phyloP scores from a whole-genome alignment of 2,113 vertebrate genomes.

The Antigone vipio region DNA sequence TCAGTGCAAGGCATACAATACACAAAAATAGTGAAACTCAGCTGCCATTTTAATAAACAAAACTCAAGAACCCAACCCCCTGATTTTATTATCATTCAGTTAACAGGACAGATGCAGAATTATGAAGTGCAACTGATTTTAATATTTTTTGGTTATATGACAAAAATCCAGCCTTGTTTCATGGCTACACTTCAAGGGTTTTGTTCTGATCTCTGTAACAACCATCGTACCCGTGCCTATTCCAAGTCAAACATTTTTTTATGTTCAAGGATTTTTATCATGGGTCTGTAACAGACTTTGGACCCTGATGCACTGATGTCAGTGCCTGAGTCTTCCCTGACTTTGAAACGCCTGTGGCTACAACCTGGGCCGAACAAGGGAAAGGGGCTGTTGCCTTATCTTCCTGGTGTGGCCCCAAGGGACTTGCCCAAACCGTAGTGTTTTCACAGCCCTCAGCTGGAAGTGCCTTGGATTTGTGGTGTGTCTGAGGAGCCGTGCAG shows the following conservation, averaged over 20 bases:
- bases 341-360: rapidly evolving
- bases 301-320: not conserved
- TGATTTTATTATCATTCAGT: not conserved
- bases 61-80: not conserved
- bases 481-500: not conserved
- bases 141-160: not conserved
- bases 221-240: not conserved
- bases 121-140: not conserved
- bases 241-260: not conserved
- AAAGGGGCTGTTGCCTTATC: not conserved
- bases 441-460: not conserved
- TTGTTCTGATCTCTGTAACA: not conserved
- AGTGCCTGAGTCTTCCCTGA: not conserved
- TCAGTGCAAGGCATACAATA: not conserved
- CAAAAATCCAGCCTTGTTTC: not conserved
- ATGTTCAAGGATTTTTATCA: not conserved
- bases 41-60: not conserved
- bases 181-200: not conserved
- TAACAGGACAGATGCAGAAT: not conserved
- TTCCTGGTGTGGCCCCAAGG: not conserved
- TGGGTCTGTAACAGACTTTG: not conserved
- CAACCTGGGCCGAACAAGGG: not conserved
- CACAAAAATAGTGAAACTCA: not conserved
- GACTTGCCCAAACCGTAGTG: not conserved
- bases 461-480: not conserved